Evolutionary conservation across 1,140 invertebrate genomes (phyloP).

Genomic region (Batillaria attramentaria): DNA sequence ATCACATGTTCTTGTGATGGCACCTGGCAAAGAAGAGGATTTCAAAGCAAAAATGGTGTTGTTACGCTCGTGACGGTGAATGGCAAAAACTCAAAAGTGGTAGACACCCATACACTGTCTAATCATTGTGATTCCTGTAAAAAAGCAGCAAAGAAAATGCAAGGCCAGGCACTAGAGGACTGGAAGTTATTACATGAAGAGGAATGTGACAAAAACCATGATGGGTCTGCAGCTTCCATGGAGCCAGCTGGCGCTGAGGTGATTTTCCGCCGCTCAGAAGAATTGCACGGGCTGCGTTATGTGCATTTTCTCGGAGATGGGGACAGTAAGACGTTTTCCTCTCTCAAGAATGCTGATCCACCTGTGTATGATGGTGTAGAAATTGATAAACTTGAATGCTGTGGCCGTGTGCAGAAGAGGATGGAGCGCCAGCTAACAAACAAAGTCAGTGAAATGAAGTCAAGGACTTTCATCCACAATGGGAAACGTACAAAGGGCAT

Average conservation of each 20-base stretch:
- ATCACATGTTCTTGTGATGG: slow-evolving; percentile 24
- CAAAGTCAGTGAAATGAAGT: slow-evolving; percentile 21
- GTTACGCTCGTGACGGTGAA: slow-evolving; percentile 9
- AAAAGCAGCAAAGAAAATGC: not conserved
- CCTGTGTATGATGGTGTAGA: slow-evolving; percentile 10
- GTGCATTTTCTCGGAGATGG: slow-evolving; percentile 33
- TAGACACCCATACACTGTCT: not conserved
- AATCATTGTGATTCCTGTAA: slow-evolving; percentile 16
- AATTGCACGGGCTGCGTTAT: slow-evolving; percentile 12
- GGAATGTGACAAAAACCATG: slow-evolving; percentile 11
- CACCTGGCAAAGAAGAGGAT: slow-evolving; percentile 26
- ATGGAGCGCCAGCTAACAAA: slow-evolving; percentile 33
- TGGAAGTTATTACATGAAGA: slow-evolving; percentile 10
- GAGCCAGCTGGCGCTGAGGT: slow-evolving; percentile 25
- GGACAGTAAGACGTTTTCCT: slow-evolving; percentile 30
- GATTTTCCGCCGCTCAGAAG: slow-evolving; percentile 29
- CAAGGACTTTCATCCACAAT: not conserved
- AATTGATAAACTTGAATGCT: slow-evolving; percentile 32
- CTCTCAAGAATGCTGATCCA: slow-evolving; percentile 24
- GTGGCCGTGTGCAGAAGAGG: slow-evolving; percentile 27
- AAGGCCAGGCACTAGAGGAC: not conserved
- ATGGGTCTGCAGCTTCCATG: slow-evolving; percentile 24
- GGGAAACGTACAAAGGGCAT: not conserved
- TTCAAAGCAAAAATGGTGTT: slow-evolving; percentile 29
- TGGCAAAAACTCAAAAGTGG: slow-evolving; percentile 13